Conservation (phyloP, 2,797 vertebrate genomes). For the Ataeniobius toweri region DNA sequence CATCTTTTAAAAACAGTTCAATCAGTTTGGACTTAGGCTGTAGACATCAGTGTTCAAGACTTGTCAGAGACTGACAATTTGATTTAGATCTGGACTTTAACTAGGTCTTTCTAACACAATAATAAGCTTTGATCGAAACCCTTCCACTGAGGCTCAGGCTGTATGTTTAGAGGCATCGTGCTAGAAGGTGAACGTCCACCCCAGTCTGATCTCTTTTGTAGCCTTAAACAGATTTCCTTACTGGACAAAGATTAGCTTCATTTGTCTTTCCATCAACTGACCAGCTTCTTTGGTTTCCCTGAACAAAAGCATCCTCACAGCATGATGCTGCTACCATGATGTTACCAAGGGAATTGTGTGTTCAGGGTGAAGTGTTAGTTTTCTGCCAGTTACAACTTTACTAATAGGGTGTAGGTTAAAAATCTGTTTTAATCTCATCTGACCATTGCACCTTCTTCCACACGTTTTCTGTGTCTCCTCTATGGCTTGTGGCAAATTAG, state of each 20-base stretch:
- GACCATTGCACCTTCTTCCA: too few species aligned
- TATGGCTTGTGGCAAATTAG: too few species aligned
- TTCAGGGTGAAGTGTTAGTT: too few species aligned
- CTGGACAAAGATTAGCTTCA: neutral
- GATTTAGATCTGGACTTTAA: neutral
- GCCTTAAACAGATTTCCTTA: neutral
- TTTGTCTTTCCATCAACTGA: neutral
- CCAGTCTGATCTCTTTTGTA: neutral
- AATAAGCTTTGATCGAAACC: neutral
- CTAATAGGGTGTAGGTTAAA: too few species aligned
- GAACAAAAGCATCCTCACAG: neutral
- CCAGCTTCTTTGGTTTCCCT: neutral
- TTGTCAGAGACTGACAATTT: neutral
- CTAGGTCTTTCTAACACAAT: neutral
- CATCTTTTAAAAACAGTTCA: neutral
- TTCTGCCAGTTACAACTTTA: too few species aligned
- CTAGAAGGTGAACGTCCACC: neutral
- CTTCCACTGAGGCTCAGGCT: too few species aligned
- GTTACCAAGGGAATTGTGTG: neutral
- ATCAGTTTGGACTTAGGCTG: neutral
- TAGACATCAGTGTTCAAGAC: neutral
- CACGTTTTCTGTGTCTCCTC: too few species aligned
- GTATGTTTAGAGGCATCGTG: neutral
- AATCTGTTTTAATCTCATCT: too few species aligned
- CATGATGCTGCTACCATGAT: neutral